Base-by-base conservation (phyloP, 2,888 invertebrate species). In the Poecilobothrus nobilitatus region DNA sequence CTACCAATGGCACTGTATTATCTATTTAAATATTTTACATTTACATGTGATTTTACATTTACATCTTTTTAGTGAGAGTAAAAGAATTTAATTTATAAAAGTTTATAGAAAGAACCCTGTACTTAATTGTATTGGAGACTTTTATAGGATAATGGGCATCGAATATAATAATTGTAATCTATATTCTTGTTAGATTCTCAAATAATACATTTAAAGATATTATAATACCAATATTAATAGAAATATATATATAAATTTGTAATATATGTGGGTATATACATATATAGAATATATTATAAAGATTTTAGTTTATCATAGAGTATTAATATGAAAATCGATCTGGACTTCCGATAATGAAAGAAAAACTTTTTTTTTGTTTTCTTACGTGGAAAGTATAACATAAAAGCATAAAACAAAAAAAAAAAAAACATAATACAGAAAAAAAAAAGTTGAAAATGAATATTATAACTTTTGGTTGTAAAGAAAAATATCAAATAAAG, bases 401-500 rank as follows among this genome's bases (percentile, higher is more conserved):
- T 15, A 53, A 53, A 18, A n/a, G 3, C 10, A 53, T 3, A n/a
- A 53, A 53, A 18, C 53, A 53, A 53, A 53, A 53, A 53, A 18
- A 41, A 15, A 15, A 27, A 53, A 18, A 18, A 53, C 53, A 53
- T n/a, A n/a, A n/a, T n/a, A 41, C 9, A 41, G 2, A 15, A 41
- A 41, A 41, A 41, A 18, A 53, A 53, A 53, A 53, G n/a, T 53
- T 53, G 18, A 53, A 53, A 53, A 53, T 53, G 15, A 37, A 37
- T 37, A n/a, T 44, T 44, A 44, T 53, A 53, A 53, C 53, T 53
- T 53, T 53, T 53, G 53, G 53, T n/a, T 18, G 15, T 53, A 53
- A 53, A 53, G 53, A 53, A 53, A 41, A 53, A 53, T 53, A 53
- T 53, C 53, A 53, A 53, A 53, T 53, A 53, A 53, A 53, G n/a